These are phyloP conservation scores for Oryzias celebensis DNA, from an alignment of 2,113 vertebrate species.

Conservation along the genomic window DNA sequence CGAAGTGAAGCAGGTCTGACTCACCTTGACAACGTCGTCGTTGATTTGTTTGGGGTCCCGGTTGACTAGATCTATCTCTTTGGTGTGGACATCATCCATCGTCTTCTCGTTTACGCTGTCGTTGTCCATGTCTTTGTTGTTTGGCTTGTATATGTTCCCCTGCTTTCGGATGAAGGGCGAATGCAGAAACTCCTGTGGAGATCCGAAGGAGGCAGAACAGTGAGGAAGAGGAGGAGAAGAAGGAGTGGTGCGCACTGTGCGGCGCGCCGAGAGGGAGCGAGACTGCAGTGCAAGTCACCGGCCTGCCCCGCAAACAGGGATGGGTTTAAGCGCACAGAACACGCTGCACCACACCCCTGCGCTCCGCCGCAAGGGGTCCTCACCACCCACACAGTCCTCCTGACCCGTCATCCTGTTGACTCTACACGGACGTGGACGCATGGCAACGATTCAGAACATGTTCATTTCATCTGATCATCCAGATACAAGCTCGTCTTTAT, in stretches of 20 bases:
- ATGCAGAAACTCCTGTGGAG: slow-evolving; percentile 86
- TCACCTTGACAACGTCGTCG: slow-evolving; percentile 95
- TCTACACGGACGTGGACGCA: slow-evolving; percentile 3
- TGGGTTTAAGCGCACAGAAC: slow-evolving; percentile 74
- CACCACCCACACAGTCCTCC: slow-evolving; percentile 43
- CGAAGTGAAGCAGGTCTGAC: slow-evolving; percentile 31
- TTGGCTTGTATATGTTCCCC: slow-evolving; percentile 98
- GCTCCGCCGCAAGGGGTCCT: slow-evolving; percentile 85
- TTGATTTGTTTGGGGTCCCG: slow-evolving; percentile 94
- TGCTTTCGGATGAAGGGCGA: slow-evolving; percentile 91
- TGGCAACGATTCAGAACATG: not conserved
- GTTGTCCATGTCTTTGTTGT: slow-evolving; percentile 96
- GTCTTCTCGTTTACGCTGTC: slow-evolving; percentile 87
- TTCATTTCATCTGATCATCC: not conserved
- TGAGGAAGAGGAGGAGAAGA: slow-evolving; percentile 39
- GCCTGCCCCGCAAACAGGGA: slow-evolving; percentile 69
- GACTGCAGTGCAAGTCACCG: slow-evolving; percentile 59
- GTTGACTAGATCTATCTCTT: slow-evolving; percentile 97
- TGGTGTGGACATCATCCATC: slow-evolving; percentile 89
- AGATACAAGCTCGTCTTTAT: not conserved
- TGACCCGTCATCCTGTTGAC: not conserved
- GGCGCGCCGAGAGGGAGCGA: slow-evolving; percentile 33
- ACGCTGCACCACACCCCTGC: slow-evolving; percentile 85
- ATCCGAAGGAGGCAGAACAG: slow-evolving; percentile 45
- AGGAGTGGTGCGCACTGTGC: slow-evolving; percentile 24